These are phyloP conservation scores for Montifringilla adamsi DNA, from an alignment of 2,113 vertebrate genomes.

Conservation along the genomic window DNA sequence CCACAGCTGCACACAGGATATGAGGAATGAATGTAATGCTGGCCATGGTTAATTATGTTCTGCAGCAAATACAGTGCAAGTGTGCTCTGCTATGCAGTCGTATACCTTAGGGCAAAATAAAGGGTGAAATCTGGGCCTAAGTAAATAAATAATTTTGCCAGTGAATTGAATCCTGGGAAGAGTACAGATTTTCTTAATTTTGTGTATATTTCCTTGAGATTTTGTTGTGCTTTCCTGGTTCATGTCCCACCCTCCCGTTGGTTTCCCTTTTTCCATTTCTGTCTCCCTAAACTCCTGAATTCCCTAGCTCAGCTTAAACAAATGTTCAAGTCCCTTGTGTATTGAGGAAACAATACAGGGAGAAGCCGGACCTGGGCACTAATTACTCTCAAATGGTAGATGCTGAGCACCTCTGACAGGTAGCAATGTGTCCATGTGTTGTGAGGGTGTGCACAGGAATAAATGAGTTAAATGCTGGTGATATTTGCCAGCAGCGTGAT, in stretches of 20 bases:
- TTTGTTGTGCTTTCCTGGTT: not conserved
- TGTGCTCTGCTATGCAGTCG: not conserved
- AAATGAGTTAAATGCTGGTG: not conserved
- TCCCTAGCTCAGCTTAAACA: not conserved
- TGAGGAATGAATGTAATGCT: not conserved
- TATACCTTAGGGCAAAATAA: not conserved
- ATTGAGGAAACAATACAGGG: not conserved
- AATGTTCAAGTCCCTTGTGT: not conserved
- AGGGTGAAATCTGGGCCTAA: not conserved
- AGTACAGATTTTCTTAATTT: not conserved
- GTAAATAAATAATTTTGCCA: not conserved
- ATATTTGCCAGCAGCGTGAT: slow-evolving; percentile 15
- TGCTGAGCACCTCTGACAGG: not conserved
- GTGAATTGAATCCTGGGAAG: not conserved
- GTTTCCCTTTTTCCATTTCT: accelerated
- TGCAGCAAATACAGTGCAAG: not conserved
- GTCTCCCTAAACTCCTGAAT: not conserved
- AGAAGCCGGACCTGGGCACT: not conserved
- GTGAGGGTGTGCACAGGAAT: not conserved
- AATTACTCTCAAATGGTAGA: accelerated
- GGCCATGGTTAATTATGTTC: not conserved
- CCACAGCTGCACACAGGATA: not conserved
- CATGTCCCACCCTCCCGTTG: accelerated
- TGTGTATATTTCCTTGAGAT: not conserved
- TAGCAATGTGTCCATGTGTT: not conserved